Conservation (phyloP, 2,888 invertebrate genomes). For the Euplexia lucipara region DNA sequence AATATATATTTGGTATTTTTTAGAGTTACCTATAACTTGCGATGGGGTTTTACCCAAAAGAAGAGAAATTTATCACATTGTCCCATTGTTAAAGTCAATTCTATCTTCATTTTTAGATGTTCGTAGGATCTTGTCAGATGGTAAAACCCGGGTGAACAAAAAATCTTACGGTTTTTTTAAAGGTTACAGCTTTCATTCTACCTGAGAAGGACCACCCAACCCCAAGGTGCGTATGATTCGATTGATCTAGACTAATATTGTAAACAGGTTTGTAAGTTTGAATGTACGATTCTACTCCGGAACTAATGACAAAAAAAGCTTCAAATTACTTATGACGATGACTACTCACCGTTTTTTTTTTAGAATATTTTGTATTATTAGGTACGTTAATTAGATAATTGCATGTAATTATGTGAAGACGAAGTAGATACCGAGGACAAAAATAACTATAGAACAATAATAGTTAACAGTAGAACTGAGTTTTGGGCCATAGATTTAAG, state of each 20-base stretch:
- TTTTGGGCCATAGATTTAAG: no score
- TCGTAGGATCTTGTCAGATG: neutral
- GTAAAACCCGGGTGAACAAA: neutral
- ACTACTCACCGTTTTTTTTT: no score
- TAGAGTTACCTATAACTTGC: neutral
- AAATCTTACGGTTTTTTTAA: conserved; percentile 3
- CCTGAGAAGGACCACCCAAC: neutral
- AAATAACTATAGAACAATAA: neutral
- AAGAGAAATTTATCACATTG: neutral
- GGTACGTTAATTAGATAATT: no score
- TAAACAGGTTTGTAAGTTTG: no score
- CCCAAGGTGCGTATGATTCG: neutral
- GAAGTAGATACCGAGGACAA: no score
- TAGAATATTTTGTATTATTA: no score
- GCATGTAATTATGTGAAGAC: no score
- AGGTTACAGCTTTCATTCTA: conserved; percentile 11
- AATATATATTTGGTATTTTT: neutral
- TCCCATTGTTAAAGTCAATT: conserved; percentile 4
- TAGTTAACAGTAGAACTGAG: no score
- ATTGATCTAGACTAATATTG: no score
- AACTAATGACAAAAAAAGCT: no score
- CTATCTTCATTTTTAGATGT: neutral
- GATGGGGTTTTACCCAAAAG: conserved; percentile 1
- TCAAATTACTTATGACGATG: no score
- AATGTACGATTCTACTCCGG: no score